phyloP scores from a whole-genome alignment of 2,113 vertebrate genomes.

The Boleophthalmus pectinirostris region DNA sequence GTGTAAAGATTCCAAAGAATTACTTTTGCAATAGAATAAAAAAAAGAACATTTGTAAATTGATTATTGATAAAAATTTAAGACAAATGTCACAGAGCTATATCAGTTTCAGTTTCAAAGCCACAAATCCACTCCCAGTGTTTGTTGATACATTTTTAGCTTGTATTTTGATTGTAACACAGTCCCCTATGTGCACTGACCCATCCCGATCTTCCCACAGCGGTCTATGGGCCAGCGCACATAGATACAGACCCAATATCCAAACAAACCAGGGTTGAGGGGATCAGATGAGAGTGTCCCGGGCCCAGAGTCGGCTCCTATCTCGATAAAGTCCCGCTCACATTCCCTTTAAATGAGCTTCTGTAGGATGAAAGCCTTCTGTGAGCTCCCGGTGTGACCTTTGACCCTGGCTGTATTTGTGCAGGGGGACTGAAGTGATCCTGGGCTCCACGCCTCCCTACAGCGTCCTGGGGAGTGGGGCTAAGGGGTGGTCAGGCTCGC shows the following conservation, averaged over 20 bases:
- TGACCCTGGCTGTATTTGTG: conserved; percentile 76
- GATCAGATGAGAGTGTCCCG: conserved; percentile 80
- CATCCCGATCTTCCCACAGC: conserved; percentile 71
- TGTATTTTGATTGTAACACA: conserved; percentile 71
- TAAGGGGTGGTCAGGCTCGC: conserved; percentile 63
- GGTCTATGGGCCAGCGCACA: conserved; percentile 71
- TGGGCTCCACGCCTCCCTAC: conserved; percentile 63
- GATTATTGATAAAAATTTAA: background rate
- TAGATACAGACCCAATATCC: conserved; percentile 80
- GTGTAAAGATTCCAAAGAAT: no score
- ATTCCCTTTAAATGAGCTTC: conserved; percentile 80
- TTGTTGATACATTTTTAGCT: conserved; percentile 41
- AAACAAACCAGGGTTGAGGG: conserved; percentile 68
- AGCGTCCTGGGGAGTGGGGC: conserved; percentile 62
- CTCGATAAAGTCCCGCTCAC: conserved; percentile 72
- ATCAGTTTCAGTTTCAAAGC: background rate
- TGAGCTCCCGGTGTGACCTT: conserved; percentile 73
- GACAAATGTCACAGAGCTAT: background rate
- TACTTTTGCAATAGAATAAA: no score
- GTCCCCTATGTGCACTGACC: conserved; percentile 77
- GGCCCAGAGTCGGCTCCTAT: conserved; percentile 76
- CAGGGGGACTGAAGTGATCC: conserved; percentile 71
- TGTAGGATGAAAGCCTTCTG: conserved; percentile 75
- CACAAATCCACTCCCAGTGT: background rate
- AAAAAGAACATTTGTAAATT: no score